Conservation (phyloP, 2,113 vertebrate genomes). For the Macaca nemestrina region DNA sequence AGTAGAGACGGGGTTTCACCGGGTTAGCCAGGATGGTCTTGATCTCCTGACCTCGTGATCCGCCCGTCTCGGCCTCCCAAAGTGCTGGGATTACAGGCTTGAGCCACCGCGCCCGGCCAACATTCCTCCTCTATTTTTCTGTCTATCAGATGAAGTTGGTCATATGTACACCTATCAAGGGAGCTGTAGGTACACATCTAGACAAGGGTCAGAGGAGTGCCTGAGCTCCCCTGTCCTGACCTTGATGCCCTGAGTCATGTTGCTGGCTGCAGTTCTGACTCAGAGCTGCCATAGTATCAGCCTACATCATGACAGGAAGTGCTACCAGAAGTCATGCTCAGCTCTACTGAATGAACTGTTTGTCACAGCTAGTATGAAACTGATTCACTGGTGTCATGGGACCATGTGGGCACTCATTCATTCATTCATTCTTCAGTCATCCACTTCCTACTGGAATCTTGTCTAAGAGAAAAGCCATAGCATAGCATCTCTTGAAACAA, state of each 20-base stretch:
- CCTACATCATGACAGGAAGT: neutral
- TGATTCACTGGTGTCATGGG: neutral
- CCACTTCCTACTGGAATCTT: neutral
- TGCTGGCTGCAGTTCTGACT: neutral
- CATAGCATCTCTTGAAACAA: constrained; percentile 24
- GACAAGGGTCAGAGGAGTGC: neutral
- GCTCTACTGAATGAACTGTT: constrained; percentile 35
- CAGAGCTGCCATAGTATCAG: neutral
- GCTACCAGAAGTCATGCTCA: neutral
- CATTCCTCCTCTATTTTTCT: neutral
- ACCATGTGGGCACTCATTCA: neutral
- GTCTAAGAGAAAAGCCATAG: neutral
- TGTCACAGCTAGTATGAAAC: neutral
- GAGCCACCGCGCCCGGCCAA: neutral
- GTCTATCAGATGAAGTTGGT: neutral
- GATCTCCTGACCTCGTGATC: too few species aligned
- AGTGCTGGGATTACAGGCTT: too few species aligned
- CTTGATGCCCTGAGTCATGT: neutral
- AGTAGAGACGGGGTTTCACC: too few species aligned
- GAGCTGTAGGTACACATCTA: neutral
- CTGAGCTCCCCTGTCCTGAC: neutral
- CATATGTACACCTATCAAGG: neutral
- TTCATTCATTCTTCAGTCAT: neutral
- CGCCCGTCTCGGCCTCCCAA: too few species aligned
- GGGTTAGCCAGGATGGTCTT: too few species aligned